These are phyloP conservation scores for Mystacornis crossleyi DNA, from an alignment of 2,113 vertebrate species.

Conservation along the genomic window DNA sequence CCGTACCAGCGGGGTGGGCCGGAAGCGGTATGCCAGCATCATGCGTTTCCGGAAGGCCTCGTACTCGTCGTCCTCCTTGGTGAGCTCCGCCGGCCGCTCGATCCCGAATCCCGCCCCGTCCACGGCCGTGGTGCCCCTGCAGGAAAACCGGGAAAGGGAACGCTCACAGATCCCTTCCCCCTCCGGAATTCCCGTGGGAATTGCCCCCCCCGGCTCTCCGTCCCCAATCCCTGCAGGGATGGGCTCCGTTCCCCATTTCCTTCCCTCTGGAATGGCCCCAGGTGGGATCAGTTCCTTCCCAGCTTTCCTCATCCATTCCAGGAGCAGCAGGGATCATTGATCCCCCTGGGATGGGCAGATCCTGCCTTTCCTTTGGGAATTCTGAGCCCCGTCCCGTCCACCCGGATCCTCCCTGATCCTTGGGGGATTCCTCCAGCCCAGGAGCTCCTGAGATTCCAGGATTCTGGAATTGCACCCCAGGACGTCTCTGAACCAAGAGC, in stretches of 20 bases:
- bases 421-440: not conserved
- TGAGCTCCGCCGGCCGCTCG: constrained; percentile 88
- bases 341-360: not conserved
- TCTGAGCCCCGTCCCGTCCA: not conserved
- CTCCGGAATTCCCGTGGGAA: not conserved
- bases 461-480: not conserved
- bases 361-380: not conserved
- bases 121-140: constrained; percentile 84
- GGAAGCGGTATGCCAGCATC: constrained; percentile 98
- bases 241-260: not conserved
- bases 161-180: rapidly evolving
- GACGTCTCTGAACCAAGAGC: not conserved
- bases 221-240: not conserved
- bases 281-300: not conserved
- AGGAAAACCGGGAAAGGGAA: not conserved
- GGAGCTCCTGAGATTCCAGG: not conserved
- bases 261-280: not conserved
- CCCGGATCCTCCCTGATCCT: not conserved
- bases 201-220: too few relatives aligned
- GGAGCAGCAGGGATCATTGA: rapidly evolving
- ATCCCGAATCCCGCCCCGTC: constrained; percentile 94
- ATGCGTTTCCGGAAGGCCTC: constrained; percentile 97
- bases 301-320: not conserved
- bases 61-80: constrained; percentile 90
- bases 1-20: constrained; percentile 28